Evolutionary conservation across 92 coral and sea anemone species (phyloP).

Genomic region (Hydrozoanthus gracilis): DNA sequence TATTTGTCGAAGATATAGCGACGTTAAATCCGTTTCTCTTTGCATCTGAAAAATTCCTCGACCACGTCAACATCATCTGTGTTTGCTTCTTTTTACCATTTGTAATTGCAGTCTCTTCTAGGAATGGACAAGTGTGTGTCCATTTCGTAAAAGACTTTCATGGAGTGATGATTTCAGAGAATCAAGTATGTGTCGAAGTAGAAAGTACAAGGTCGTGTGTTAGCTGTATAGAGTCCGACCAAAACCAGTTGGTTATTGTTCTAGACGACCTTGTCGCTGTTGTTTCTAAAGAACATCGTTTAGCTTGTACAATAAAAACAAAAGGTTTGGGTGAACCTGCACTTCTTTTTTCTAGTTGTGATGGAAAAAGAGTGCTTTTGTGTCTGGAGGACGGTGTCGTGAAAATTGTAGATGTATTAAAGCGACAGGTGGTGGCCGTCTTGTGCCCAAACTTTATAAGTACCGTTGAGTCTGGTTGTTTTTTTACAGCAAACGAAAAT

Average conservation of each 20-base stretch:
- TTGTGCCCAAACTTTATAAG: not conserved
- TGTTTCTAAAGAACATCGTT: not conserved
- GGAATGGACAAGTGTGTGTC: not conserved
- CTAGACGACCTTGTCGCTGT: not conserved
- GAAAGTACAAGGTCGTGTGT: not conserved
- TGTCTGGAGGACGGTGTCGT: not conserved
- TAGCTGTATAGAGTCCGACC: not conserved
- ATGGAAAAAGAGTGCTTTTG: conserved; percentile 9
- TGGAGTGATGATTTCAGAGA: not conserved
- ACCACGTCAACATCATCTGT: too few species aligned
- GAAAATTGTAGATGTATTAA: conserved; percentile 9
- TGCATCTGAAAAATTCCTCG: not conserved
- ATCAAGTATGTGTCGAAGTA: not conserved
- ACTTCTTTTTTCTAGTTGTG: conserved; percentile 11
- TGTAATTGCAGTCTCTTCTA: not conserved
- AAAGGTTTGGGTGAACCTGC: not conserved
- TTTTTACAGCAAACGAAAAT: not conserved
- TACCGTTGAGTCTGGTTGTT: too few species aligned
- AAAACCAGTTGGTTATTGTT: not conserved
- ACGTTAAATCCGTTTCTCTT: not conserved
- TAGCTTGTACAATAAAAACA: not conserved
- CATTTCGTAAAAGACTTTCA: not conserved
- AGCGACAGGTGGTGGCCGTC: conserved; percentile 11
- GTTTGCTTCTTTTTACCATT: conserved; percentile 1
- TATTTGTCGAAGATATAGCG: not conserved